phyloP scores from a whole-genome alignment of 2,888 invertebrate species.

The Tubulanus polymorphus region DNA sequence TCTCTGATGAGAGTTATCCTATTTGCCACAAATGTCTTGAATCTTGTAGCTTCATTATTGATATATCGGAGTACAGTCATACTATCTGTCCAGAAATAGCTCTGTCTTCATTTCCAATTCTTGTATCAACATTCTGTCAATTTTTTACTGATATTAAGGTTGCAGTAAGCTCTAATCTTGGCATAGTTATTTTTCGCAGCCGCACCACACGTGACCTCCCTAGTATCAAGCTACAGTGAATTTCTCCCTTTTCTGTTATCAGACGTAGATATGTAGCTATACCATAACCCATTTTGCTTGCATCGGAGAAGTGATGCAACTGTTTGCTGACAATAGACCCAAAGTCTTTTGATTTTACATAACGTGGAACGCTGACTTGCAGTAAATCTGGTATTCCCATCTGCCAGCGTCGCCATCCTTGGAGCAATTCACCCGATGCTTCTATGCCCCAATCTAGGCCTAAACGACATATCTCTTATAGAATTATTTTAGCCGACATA shows the following conservation, averaged over 20 bases:
- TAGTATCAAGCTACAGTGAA: conserved; percentile 4
- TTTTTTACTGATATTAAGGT: no score
- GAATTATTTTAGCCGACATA: conserved; percentile 15
- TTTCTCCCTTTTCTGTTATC: background rate
- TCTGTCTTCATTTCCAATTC: no score
- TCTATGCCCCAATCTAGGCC: conserved; percentile 20
- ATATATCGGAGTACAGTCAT: conserved; percentile 14
- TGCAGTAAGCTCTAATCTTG: conserved; percentile 6
- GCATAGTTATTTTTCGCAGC: no score
- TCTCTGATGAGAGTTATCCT: conserved; percentile 4
- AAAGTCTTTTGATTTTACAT: conserved; percentile 13
- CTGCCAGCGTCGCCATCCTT: conserved; percentile 20
- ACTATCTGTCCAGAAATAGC: conserved; percentile 16
- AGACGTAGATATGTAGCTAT: conserved; percentile 1
- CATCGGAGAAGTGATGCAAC: conserved; percentile 9
- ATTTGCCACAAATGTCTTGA: conserved; percentile 18
- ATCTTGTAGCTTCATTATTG: conserved; percentile 10
- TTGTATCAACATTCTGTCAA: no score
- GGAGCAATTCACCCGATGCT: conserved; percentile 3
- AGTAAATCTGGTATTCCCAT: conserved; percentile 12
- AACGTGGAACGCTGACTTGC: conserved; percentile 14
- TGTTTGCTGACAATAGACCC: no score
- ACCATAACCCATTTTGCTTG: conserved; percentile 6
- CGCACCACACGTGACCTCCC: conserved; percentile 1
- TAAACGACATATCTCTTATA: conserved; percentile 17